Evolutionary conservation across 1,140 invertebrate species (phyloP).

Genomic region (Orius insidiosus): DNA sequence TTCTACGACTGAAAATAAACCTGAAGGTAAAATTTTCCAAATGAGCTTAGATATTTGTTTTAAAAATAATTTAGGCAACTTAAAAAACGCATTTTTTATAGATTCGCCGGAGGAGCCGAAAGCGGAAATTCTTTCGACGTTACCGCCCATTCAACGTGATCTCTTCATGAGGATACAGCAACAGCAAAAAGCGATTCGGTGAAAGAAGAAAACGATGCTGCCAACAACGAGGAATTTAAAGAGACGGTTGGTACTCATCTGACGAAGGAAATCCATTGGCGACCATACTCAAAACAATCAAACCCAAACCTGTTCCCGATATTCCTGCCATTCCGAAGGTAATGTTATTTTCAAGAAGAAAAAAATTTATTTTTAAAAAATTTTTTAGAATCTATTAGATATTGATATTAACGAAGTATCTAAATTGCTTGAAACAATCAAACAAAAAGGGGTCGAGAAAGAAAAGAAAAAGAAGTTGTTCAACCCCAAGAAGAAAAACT

Average conservation of each 20-base stretch:
- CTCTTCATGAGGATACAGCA: constrained; percentile 48
- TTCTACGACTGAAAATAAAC: neutral
- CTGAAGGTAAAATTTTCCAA: constrained; percentile 4
- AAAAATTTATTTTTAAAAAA: too few relatives aligned
- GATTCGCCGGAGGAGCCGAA: constrained; percentile 12
- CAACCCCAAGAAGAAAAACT: too few relatives aligned
- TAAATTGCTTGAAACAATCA: neutral
- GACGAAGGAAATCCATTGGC: constrained; percentile 30
- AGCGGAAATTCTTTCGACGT: constrained; percentile 29
- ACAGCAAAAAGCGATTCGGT: constrained; percentile 34
- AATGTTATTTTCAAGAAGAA: too few relatives aligned
- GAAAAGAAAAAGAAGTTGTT: neutral
- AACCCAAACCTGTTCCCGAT: neutral
- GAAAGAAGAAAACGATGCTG: constrained; percentile 28
- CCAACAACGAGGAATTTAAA: constrained; percentile 28
- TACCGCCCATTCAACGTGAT: constrained; percentile 48
- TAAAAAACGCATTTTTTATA: too few relatives aligned
- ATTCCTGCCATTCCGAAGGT: too few relatives aligned
- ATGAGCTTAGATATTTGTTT: too few relatives aligned
- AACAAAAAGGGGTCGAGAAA: constrained; percentile 1
- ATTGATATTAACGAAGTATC: constrained; percentile 7
- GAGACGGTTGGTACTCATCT: constrained; percentile 60
- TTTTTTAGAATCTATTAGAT: neutral
- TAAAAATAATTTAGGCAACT: neutral
- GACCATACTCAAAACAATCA: neutral